Evolutionary conservation across 2,888 invertebrate species (phyloP).

Genomic region (Acleris sparsana): DNA sequence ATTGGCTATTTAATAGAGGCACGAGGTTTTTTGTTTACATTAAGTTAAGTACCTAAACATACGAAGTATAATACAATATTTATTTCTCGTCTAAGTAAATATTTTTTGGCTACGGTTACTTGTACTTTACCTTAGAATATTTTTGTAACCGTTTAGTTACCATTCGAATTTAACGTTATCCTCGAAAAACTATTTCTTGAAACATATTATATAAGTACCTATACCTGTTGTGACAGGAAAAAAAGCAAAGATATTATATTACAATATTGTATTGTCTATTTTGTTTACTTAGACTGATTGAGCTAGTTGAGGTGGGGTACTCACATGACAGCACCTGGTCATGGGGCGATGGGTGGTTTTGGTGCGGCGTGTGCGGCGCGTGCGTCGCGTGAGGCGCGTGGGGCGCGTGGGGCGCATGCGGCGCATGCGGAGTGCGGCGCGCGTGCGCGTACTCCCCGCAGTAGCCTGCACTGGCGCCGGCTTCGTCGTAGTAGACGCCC

Average conservation of each 20-base stretch:
- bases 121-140: constrained; percentile 20
- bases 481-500: constrained; percentile 80
- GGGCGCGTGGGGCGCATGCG: constrained; percentile 49
- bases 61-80: too few relatives aligned
- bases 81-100: neutral
- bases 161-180: neutral
- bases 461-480: constrained; percentile 62
- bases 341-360: constrained; percentile 44
- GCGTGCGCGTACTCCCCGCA: constrained; percentile 67
- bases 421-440: constrained; percentile 51
- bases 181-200: neutral
- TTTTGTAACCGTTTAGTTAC: neutral
- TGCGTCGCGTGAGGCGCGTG: constrained; percentile 42
- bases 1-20: too few relatives aligned
- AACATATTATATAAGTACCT: neutral
- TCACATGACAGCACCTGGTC: constrained; percentile 72
- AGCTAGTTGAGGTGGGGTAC: constrained; percentile 48
- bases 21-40: too few relatives aligned
- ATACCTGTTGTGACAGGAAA: neutral
- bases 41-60: too few relatives aligned
- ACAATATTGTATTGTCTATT: neutral
- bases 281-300: neutral
- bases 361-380: constrained; percentile 44
- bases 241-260: too few relatives aligned
- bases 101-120: constrained; percentile 7